These are phyloP conservation scores for Plecotus auritus DNA, from an alignment of 2,113 vertebrate genomes.

Conservation along the genomic window DNA sequence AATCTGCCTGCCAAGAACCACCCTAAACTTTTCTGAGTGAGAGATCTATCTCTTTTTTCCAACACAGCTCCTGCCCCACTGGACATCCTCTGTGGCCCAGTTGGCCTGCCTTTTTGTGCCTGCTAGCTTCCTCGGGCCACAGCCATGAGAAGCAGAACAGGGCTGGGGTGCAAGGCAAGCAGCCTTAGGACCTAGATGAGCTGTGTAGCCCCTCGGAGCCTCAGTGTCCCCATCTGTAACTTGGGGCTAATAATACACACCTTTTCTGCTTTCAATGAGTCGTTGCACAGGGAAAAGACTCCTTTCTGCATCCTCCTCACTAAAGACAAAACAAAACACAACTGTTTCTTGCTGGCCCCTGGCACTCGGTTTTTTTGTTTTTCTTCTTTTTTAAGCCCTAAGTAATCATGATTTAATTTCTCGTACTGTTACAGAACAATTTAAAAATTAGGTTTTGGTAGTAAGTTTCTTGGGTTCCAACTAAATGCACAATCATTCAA, in stretches of 20 bases:
- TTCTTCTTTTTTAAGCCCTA: neutral
- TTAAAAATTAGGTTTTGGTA: neutral
- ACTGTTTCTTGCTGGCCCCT: neutral
- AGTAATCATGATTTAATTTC: constrained; percentile 8
- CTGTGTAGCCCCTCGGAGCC: neutral
- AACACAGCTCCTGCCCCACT: neutral
- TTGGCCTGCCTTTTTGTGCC: neutral
- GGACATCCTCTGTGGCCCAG: neutral
- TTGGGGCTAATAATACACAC: neutral
- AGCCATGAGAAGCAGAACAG: neutral
- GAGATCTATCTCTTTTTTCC: neutral
- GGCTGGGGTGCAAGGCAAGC: neutral
- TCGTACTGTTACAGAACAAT: neutral
- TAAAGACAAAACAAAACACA: neutral
- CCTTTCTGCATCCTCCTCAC: neutral
- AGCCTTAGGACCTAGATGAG: neutral
- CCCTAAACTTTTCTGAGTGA: constrained; percentile 20
- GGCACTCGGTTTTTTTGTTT: neutral
- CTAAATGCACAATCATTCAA: neutral
- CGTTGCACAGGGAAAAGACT: neutral
- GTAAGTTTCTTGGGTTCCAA: neutral
- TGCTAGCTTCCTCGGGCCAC: neutral
- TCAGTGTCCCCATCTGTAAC: neutral
- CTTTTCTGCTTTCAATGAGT: neutral
- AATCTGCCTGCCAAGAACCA: constrained; percentile 56